phyloP scores from a whole-genome alignment of 2,888 invertebrate species.

The Synergus laeviventris region DNA sequence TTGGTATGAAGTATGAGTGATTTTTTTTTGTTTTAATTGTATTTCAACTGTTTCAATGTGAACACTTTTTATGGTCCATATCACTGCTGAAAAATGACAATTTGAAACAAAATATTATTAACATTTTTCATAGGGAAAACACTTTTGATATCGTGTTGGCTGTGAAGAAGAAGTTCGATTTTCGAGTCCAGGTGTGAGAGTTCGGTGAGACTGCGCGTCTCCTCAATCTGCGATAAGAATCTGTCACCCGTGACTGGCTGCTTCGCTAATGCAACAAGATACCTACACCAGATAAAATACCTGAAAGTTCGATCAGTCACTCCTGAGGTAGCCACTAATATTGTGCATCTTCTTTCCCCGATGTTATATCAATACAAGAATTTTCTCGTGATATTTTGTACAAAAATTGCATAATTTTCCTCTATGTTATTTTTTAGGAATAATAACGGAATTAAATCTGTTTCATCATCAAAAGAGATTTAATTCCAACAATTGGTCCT shows the following conservation, averaged over 20 bases:
- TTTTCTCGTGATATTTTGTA: not conserved
- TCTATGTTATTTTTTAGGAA: not conserved
- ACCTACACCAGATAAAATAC: conserved; percentile 70
- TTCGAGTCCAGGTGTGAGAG: conserved; percentile 58
- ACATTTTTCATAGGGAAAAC: not conserved
- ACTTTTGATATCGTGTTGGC: not conserved
- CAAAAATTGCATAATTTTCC: not conserved
- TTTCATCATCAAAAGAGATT: no score
- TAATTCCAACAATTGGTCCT: not conserved
- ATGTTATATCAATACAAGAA: not conserved
- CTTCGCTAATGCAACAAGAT: conserved; percentile 69
- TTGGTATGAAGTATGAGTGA: no score
- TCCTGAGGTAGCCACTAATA: conserved; percentile 47
- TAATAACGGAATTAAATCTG: no score
- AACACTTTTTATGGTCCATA: not conserved
- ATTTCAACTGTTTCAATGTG: no score
- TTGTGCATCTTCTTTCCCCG: not conserved
- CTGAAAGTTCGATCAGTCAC: conserved; percentile 64
- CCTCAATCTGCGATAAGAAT: conserved; percentile 68
- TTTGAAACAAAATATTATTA: not conserved
- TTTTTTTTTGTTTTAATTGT: no score
- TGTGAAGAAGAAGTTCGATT: conserved; percentile 26
- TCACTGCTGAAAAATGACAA: not conserved
- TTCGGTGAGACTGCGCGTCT: conserved; percentile 71
- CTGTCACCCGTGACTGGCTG: conserved; percentile 66